These are phyloP conservation scores for Alectura lathami DNA, from an alignment of 2,113 vertebrate species.

Conservation along the genomic window DNA sequence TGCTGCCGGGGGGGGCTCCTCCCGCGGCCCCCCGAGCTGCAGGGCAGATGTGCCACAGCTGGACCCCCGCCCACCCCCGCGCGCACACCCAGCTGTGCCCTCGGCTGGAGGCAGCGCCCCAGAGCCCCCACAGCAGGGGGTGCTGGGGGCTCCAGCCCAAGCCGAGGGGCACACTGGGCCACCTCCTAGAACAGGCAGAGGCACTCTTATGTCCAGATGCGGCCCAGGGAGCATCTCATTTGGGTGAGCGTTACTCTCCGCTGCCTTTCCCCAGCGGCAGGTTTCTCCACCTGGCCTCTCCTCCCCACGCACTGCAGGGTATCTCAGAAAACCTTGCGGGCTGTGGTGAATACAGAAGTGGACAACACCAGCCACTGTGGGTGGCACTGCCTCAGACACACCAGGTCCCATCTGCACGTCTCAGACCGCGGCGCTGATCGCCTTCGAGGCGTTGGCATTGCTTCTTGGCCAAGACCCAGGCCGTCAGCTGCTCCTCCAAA, in stretches of 20 bases:
- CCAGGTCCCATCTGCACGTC: not conserved
- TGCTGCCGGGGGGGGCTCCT: not conserved
- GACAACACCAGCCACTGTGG: not conserved
- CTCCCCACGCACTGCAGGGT: not conserved
- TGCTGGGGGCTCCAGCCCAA: not conserved
- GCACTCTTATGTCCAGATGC: not conserved
- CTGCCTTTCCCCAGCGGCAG: not conserved
- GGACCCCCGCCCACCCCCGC: not conserved
- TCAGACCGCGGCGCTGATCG: not conserved
- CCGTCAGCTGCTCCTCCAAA: not conserved
- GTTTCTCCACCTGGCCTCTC: not conserved
- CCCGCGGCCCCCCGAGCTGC: not conserved
- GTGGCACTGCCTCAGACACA: not conserved
- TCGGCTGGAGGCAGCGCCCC: not conserved
- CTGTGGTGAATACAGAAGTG: not conserved
- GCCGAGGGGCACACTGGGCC: not conserved
- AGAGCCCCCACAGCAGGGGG: too few relatives aligned
- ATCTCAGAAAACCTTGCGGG: accelerated
- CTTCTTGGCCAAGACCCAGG: constrained; percentile 28
- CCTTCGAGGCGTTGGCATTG: not conserved
- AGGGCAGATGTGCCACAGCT: not conserved
- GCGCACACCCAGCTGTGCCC: not conserved
- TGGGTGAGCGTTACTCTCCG: not conserved
- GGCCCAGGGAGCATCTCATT: not conserved
- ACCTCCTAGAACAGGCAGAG: not conserved